Base-by-base conservation (phyloP, 2,888 invertebrate species). In the Eurois occulta region DNA sequence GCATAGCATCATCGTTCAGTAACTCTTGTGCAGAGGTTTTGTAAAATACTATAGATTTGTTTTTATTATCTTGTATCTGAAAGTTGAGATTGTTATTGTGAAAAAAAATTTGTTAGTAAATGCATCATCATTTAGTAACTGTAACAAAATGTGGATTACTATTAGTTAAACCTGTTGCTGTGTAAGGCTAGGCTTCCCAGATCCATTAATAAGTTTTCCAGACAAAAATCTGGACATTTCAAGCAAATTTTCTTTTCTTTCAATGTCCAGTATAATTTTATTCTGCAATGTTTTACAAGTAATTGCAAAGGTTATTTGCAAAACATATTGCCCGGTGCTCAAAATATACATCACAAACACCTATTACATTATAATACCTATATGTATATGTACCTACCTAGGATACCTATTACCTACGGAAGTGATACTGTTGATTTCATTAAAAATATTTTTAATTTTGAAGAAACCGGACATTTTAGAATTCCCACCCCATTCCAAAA, bases 11-110 rank as follows among this genome's bases (percentile, higher is more conserved):
- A 41, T 92, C 91, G 72, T 88, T 80, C 46, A 90, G 90, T 48
- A 96, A 86, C 64, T 92, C 92, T 82, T 91, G 87, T 7, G 93
- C 88, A 72, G 90, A 86, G 60, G 91, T 94, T 89, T 97, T 97
- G 84, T 95, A 97, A 86, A 97, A 96, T 86, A 96, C 90, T 66
- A 97, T 91, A n/a, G 94, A 95, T 84, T 94, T 95, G 2, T 90
- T 90, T 80, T 90, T 90, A 68, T 90, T 87, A 78, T 89, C 88
- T 84, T 94, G 91, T 72, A 95, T 92, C 95, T 96, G 90, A 85
- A 94, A 93, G 38, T n/a, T 3, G 11, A 43, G 13, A 52, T 48
- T 38, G 4, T 21, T 4, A 16, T 8, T 11, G 4, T 10, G 1
- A 32, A 41, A 72, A 16, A 52, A 28, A 28, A 7, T 0, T 43